These are phyloP conservation scores for Pecten maximus DNA, from an alignment of 2,888 invertebrate species.

Conservation along the genomic window DNA sequence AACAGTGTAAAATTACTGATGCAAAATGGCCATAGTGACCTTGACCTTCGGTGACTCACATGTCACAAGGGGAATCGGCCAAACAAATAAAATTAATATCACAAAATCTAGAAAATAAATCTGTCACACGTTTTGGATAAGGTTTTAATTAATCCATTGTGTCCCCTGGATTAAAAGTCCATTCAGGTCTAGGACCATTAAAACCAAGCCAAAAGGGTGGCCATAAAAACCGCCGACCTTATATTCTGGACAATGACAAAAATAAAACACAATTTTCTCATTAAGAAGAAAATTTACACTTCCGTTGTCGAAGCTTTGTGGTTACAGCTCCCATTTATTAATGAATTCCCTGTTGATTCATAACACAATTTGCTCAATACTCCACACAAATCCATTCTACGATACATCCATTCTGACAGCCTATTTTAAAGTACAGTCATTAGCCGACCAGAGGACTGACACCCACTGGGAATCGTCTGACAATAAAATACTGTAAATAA, in stretches of 20 bases:
- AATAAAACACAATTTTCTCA: conserved; percentile 10
- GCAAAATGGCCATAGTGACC: not conserved
- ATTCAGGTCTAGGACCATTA: not conserved
- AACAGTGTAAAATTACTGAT: too few species aligned
- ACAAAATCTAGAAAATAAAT: conserved; percentile 17
- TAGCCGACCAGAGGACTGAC: too few species aligned
- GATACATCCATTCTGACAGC: not conserved
- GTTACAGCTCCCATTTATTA: not conserved
- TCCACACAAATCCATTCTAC: not conserved
- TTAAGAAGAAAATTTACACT: not conserved
- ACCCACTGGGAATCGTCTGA: not conserved
- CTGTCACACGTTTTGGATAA: conserved; percentile 14
- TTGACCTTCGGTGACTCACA: not conserved
- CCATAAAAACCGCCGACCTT: not conserved
- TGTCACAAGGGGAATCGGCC: not conserved
- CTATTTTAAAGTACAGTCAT: not conserved
- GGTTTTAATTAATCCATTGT: conserved; percentile 20
- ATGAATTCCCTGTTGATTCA: not conserved
- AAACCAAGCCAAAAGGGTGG: not conserved
- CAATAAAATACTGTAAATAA: not conserved
- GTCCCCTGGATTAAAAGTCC: not conserved
- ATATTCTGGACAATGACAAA: conserved; percentile 13
- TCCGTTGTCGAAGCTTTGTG: not conserved
- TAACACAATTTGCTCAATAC: not conserved
- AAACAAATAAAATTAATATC: not conserved